phyloP scores from a whole-genome alignment of 2,797 vertebrate genomes.

The Aselliscus stoliczkanus region DNA sequence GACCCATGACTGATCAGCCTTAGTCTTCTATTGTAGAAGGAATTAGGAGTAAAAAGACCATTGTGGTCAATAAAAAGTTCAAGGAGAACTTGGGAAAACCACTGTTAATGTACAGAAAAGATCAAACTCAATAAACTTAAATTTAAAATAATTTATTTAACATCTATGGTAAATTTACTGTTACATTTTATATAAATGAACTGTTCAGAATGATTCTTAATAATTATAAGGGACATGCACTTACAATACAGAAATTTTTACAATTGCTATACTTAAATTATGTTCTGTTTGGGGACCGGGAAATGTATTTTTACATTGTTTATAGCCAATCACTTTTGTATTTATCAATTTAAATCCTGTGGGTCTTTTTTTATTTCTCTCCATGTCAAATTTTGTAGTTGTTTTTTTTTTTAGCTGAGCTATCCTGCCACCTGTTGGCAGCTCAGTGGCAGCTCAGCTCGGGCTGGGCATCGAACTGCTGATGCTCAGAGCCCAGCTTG shows the following conservation, averaged over 20 bases:
- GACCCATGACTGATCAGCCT: not conserved
- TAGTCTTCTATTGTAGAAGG: not conserved
- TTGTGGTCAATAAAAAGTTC: not conserved
- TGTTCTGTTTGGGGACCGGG: constrained; percentile 9
- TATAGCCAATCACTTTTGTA: constrained; percentile 60
- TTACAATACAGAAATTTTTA: constrained; percentile 13
- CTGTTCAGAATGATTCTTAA: constrained; percentile 40
- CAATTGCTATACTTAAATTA: constrained; percentile 53
- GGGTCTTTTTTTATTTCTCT: constrained; percentile 42
- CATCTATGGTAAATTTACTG: not conserved
- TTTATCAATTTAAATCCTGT: constrained; percentile 61
- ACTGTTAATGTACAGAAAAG: not conserved
- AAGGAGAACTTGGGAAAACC: not conserved
- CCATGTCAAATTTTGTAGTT: constrained; percentile 55
- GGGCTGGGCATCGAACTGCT: too few species aligned
- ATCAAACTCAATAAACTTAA: not conserved
- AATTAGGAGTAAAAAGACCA: not conserved
- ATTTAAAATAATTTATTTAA: not conserved
- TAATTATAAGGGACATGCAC: constrained; percentile 20
- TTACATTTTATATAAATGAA: constrained; percentile 39
- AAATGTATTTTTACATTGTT: constrained; percentile 67
- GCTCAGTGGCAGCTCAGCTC: too few species aligned
- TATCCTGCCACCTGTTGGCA: too few species aligned
- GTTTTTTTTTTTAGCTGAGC: too few species aligned
- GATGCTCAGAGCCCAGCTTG: too few species aligned